phyloP scores from a whole-genome alignment of 2,797 vertebrate species.

The Mormyrus hasselquistii region DNA sequence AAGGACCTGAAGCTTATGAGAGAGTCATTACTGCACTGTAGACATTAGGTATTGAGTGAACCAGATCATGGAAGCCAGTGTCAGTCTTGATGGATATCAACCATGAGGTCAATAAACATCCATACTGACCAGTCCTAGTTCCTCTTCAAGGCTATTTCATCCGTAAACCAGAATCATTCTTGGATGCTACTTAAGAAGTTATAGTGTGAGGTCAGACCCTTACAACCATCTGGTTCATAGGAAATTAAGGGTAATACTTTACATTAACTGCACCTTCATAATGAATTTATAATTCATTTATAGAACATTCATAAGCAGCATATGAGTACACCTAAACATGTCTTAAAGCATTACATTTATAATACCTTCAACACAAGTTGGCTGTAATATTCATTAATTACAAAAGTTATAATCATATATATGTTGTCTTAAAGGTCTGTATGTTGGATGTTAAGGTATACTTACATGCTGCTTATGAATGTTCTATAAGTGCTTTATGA shows the following conservation, averaged over 20 bases:
- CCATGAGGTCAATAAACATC: slow-evolving; percentile 41
- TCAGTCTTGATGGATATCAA: slow-evolving; percentile 35
- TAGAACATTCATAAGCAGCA: background rate
- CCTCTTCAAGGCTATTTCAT: slow-evolving; percentile 37
- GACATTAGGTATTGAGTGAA: slow-evolving; percentile 39
- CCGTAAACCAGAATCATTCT: slow-evolving; percentile 40
- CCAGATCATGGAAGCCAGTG: slow-evolving; percentile 14
- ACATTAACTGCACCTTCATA: background rate
- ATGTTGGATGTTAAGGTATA: no score
- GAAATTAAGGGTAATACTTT: background rate
- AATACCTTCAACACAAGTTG: background rate
- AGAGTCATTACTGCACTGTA: slow-evolving; percentile 36
- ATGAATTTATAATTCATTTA: background rate
- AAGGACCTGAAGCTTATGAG: slow-evolving; percentile 22
- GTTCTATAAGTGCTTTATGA: no score
- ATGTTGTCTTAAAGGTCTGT: no score
- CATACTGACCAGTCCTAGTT: slow-evolving; percentile 29
- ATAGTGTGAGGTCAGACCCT: background rate
- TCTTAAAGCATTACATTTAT: background rate
- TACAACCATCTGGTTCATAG: background rate
- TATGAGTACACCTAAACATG: background rate
- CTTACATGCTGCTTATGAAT: background rate
- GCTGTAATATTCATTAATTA: background rate
- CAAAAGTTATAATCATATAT: background rate
- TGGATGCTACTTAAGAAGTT: slow-evolving; percentile 40